Conservation (phyloP, 2,888 invertebrate species). For the Dasypogon diadema region DNA sequence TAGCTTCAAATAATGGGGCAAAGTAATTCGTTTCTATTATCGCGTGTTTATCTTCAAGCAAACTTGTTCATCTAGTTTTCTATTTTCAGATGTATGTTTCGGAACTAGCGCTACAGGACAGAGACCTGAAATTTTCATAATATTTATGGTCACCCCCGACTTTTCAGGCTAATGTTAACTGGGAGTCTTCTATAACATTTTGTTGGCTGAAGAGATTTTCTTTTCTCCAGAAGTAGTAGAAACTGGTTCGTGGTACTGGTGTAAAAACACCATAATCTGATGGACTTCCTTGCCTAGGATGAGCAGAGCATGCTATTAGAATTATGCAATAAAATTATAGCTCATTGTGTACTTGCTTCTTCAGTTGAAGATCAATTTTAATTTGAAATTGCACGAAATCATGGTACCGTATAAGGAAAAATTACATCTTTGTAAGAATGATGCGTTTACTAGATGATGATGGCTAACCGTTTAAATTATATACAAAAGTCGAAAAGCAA, state of each 20-base stretch:
- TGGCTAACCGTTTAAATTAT: no score
- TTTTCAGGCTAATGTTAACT: conserved; percentile 19
- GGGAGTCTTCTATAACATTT: conserved; percentile 15
- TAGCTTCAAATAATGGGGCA: background rate
- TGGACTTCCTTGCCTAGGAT: background rate
- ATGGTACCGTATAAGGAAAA: background rate
- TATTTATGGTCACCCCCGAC: conserved; percentile 45
- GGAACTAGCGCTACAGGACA: background rate
- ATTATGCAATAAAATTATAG: background rate
- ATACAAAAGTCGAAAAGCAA: no score
- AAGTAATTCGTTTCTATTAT: conserved; percentile 40
- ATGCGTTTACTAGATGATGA: no score
- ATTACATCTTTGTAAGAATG: no score
- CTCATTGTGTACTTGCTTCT: conserved; percentile 9
- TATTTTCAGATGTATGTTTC: background rate
- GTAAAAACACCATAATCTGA: conserved; percentile 9
- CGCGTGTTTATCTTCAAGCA: conserved; percentile 31
- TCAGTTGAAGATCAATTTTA: background rate
- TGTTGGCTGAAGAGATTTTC: background rate
- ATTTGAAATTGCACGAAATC: background rate
- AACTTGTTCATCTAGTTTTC: conserved; percentile 18
- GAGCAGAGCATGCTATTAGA: background rate
- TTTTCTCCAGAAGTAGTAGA: background rate
- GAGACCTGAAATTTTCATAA: background rate
- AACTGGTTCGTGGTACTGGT: background rate